phyloP scores from a whole-genome alignment of 2,888 invertebrate genomes.

The Drosophila longiperda region DNA sequence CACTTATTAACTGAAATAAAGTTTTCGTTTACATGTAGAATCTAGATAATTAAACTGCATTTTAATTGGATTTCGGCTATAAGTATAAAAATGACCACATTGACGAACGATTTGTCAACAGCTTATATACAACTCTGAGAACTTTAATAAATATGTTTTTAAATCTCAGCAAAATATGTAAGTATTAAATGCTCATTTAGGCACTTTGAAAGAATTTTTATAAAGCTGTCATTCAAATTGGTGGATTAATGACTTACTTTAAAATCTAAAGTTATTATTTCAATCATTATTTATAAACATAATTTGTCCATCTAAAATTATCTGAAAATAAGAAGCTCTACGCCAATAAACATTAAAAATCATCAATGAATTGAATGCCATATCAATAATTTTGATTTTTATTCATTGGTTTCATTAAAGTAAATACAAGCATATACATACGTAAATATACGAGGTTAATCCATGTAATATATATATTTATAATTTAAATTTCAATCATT shows the following conservation, averaged over 20 bases:
- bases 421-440: constrained; percentile 64
- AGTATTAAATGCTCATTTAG: background rate
- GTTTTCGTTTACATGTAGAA: constrained; percentile 16
- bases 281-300: background rate
- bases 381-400: constrained; percentile 63
- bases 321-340: background rate
- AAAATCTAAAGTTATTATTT: background rate
- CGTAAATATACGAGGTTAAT: constrained; percentile 49
- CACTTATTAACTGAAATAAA: constrained; percentile 44
- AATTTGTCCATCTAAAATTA: background rate
- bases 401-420: constrained; percentile 50
- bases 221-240: background rate
- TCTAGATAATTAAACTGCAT: constrained; percentile 15
- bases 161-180: background rate
- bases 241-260: background rate
- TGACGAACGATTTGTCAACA: background rate
- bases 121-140: background rate
- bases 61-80: constrained; percentile 23
- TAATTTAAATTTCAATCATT: constrained; percentile 54
- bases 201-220: background rate
- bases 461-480: constrained; percentile 48
- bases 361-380: constrained; percentile 62
- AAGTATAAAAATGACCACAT: background rate
- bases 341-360: constrained; percentile 17
- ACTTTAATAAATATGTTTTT: background rate